A percentile compares a stretch with the other conserved stretches of the same genome.
These are phyloP conservation scores for Heteromormyrus szaboi DNA, from an alignment of 2,797 vertebrate species.

Conservation along the genomic window DNA sequence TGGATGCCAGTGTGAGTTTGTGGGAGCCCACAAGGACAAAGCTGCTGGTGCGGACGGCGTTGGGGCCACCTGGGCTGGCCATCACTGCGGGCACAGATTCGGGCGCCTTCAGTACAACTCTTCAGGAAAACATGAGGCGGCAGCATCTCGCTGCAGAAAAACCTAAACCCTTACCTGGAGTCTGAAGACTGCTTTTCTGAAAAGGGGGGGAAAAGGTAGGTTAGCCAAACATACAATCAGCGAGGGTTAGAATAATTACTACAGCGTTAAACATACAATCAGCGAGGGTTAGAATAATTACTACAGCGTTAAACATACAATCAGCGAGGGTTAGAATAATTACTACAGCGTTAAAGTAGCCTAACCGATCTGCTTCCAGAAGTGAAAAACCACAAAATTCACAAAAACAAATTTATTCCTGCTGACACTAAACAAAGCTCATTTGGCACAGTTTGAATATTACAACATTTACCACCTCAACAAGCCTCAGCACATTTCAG, in stretches of 20 bases:
- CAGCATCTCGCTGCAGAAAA: not conserved
- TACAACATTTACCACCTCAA: not conserved
- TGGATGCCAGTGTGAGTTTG: conserved; percentile 72
- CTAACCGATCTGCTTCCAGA: not conserved
- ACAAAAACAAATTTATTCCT: not conserved
- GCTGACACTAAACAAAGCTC: not conserved
- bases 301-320: no score
- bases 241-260: not conserved
- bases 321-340: not conserved
- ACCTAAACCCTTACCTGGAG: conserved; percentile 69
- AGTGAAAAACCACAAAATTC: not conserved
- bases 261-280: no score
- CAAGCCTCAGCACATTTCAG: not conserved
- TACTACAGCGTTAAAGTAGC: not conserved
- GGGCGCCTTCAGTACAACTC: not conserved
- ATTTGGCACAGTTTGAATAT: not conserved
- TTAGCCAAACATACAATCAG: not conserved
- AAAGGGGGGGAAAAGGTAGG: conserved; percentile 25
- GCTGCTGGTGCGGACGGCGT: conserved; percentile 81
- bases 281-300: not conserved
- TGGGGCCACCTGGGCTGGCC: conserved; percentile 83
- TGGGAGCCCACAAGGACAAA: conserved; percentile 83
- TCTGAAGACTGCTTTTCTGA: conserved; percentile 80
- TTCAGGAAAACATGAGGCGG: not conserved
- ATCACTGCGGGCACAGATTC: conserved; percentile 58